Evolutionary conservation across 1,140 invertebrate genomes (phyloP), one percentile per base, ranked within the genome.

Genomic region (Neodiprion lecontei): DNA sequence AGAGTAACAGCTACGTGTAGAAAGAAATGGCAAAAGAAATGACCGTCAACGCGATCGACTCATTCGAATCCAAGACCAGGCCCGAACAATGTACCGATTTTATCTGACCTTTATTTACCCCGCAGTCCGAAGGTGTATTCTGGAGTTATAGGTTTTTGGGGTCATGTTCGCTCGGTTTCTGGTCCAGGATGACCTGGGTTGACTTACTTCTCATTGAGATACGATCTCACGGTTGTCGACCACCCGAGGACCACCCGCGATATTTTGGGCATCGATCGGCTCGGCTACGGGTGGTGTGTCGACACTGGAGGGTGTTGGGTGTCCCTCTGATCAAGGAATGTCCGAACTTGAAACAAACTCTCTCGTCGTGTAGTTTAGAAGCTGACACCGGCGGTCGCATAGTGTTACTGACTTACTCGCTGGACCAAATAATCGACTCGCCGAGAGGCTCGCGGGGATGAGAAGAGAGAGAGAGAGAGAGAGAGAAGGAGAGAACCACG

Each of bases 141-240:
- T 11, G n/a, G 53, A 61, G 53, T 12, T 61, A 12, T 14, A 61
- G n/a, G 53, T 61, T 61, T 61, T 14, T 17, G 28, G 53, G 53
- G 53, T 61, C 53, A 61, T 61, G 53, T 61, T 61, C 53, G 53
- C 53, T 12, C n/a, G 11, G 53, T 12, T 17, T 61, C 53, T 61
- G 53, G 53, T 7, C 53, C 53, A 61, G n/a, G 53, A 61, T 61
- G 53, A 61, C 53, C 53, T 61, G 53, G 53, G 53, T 61, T 61
- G 53, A 61, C 53, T 61, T 61, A 61, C 53, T 61, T 61, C 53
- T 61, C 53, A 61, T 61, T 61, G 53, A 61, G 53, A 61, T 61
- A 61, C 53, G 53, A 61, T 61, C 53, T 61, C 53, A 61, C 53
- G 53, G 53, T 61, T 61, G 53, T 14, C 11, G 53, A 61, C 53